phyloP scores from a whole-genome alignment of 1,140 invertebrate genomes.

The Harpegnathos saltator region DNA sequence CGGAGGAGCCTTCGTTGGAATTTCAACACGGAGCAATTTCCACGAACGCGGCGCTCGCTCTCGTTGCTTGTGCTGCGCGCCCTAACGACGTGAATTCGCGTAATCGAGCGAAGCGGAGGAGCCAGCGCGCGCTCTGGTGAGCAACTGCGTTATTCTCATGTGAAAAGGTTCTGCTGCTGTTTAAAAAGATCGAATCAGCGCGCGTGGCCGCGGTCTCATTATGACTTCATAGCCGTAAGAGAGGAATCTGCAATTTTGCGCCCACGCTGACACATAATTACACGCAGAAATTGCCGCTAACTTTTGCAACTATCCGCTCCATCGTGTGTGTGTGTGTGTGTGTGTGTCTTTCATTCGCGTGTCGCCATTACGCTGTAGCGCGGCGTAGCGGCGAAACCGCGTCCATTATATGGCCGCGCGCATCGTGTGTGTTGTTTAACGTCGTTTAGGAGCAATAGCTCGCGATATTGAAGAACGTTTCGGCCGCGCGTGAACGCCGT shows the following conservation, averaged over 20 bases:
- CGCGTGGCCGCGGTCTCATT: not conserved
- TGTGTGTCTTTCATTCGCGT: not conserved
- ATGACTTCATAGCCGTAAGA: not conserved
- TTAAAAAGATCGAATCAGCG: too few relatives aligned
- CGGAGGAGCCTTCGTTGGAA: not conserved
- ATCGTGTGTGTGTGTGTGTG: too few relatives aligned
- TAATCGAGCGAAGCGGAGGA: too few relatives aligned
- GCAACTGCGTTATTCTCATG: too few relatives aligned
- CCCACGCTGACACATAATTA: not conserved
- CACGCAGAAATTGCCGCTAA: not conserved
- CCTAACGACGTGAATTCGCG: not conserved
- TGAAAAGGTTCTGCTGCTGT: too few relatives aligned
- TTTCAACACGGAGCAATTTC: not conserved
- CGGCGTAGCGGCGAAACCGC: constrained; percentile 1
- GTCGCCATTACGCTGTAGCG: not conserved
- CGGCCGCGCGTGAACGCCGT: not conserved
- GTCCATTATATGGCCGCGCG: constrained; percentile 9
- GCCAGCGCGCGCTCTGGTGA: too few relatives aligned
- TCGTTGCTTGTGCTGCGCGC: too few relatives aligned
- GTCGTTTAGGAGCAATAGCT: not conserved
- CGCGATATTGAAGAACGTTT: constrained; percentile 36
- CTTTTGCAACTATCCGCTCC: not conserved
- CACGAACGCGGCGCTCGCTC: too few relatives aligned
- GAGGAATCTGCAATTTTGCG: not conserved
- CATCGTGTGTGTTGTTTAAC: constrained; percentile 1